A percentile compares a stretch with the other conserved stretches of the same genome.
phyloP scores from a whole-genome alignment of 2,888 invertebrate genomes.

The Augiades crinisus region DNA sequence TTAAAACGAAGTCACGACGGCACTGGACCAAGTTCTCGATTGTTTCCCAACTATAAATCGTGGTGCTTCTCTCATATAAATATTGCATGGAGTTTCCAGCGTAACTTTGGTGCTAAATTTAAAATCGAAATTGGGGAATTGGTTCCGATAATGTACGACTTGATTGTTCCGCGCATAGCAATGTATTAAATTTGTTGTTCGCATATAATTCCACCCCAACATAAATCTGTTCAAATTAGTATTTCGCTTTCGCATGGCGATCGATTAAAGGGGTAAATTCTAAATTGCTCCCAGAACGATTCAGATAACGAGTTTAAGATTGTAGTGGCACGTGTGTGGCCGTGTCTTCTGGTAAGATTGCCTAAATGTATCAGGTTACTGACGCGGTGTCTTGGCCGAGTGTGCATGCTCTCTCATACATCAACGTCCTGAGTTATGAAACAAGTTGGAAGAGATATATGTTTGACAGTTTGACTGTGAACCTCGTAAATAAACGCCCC shows the following conservation, averaged over 20 bases:
- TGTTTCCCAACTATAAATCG: constrained; percentile 77
- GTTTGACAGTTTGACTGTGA: constrained; percentile 52
- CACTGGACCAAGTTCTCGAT: constrained; percentile 72
- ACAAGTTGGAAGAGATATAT: constrained; percentile 59
- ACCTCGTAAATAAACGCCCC: constrained; percentile 34
- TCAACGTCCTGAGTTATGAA: constrained; percentile 68
- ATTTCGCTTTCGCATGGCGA: constrained; percentile 6
- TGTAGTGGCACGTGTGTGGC: constrained; percentile 65
- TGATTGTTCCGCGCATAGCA: constrained; percentile 29
- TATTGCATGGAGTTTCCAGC: constrained; percentile 54
- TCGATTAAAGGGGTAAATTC: constrained; percentile 61
- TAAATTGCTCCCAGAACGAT: constrained; percentile 56
- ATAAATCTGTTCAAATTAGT: constrained; percentile 11
- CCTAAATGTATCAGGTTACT: constrained; percentile 55
- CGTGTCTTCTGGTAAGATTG: constrained; percentile 55
- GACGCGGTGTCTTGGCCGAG: constrained; percentile 37
- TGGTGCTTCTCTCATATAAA: constrained; percentile 68
- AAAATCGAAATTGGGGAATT: constrained; percentile 55
- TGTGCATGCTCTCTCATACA: constrained; percentile 48
- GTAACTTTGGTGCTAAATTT: constrained; percentile 74
- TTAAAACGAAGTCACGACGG: constrained; percentile 80
- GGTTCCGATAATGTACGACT: constrained; percentile 42
- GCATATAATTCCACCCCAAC: constrained; percentile 4
- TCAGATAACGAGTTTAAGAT: constrained; percentile 71
- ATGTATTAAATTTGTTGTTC: constrained; percentile 12